These are phyloP conservation scores for Cerceris rybyensis DNA, from an alignment of 2,888 invertebrate genomes.

Conservation along the genomic window DNA sequence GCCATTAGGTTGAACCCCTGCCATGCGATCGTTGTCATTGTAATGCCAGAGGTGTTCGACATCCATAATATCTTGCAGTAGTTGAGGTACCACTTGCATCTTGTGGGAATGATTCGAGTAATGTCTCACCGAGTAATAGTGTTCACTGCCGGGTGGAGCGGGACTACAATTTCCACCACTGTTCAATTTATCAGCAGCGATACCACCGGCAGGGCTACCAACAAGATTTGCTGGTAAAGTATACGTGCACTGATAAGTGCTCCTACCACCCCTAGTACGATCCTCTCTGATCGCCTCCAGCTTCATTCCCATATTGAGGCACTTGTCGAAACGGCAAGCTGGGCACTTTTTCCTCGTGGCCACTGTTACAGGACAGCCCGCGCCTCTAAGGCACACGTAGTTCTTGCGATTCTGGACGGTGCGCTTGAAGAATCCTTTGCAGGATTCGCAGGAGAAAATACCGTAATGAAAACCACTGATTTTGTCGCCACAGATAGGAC, in stretches of 20 bases:
- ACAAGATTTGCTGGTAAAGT: constrained; percentile 87
- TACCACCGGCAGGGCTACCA: constrained; percentile 83
- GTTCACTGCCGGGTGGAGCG: constrained; percentile 77
- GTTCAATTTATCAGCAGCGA: constrained; percentile 81
- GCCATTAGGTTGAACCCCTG: constrained; percentile 79
- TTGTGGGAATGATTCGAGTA: constrained; percentile 80
- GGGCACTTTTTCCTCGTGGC: constrained; percentile 98
- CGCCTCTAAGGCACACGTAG: constrained; percentile 95
- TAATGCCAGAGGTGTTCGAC: constrained; percentile 98
- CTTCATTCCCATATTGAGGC: constrained; percentile 97
- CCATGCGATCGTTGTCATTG: constrained; percentile 90
- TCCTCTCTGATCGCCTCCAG: constrained; percentile 98
- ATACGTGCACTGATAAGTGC: constrained; percentile 97
- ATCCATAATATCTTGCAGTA: constrained; percentile 94
- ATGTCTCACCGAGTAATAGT: constrained; percentile 78
- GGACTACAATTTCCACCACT: constrained; percentile 78
- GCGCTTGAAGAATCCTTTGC: constrained; percentile 98
- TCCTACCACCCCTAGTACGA: constrained; percentile 96
- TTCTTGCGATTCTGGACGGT: constrained; percentile 99
- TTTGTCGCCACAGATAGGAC: constrained; percentile 97
- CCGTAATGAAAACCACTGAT: constrained; percentile 99
- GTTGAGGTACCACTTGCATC: constrained; percentile 78
- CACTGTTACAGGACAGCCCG: constrained; percentile 95
- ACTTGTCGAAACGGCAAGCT: constrained; percentile 97
- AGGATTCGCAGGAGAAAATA: constrained; percentile 98